These are phyloP conservation scores for Drosophila macrothrix DNA, from an alignment of 2,888 invertebrate species.

Conservation along the genomic window DNA sequence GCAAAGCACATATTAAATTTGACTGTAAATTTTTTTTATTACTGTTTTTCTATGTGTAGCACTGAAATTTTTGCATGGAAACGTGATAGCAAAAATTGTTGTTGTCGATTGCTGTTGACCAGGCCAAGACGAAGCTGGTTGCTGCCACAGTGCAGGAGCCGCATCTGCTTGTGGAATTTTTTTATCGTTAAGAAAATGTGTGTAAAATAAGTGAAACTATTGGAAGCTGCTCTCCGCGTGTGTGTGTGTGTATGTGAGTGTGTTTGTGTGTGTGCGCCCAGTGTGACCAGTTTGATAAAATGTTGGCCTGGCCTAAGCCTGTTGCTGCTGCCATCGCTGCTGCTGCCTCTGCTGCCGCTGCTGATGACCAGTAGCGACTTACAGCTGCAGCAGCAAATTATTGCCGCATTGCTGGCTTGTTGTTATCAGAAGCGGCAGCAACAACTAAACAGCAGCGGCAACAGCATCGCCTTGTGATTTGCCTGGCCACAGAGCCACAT, in stretches of 20 bases:
- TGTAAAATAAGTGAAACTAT: conserved; percentile 79
- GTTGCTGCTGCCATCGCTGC: conserved; percentile 59
- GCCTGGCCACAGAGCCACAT: conserved; percentile 59
- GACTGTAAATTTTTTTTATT: not conserved
- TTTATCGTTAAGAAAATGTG: conserved; percentile 78
- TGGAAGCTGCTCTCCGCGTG: conserved; percentile 58
- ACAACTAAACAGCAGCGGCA: conserved; percentile 25
- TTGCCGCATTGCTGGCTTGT: conserved; percentile 70
- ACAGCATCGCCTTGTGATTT: conserved; percentile 59
- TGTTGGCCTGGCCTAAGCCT: conserved; percentile 75
- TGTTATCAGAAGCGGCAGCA: conserved; percentile 68
- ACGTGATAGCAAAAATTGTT: conserved; percentile 77
- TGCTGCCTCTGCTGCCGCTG: conserved; percentile 41
- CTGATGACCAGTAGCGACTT: conserved; percentile 83
- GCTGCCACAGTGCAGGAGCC: conserved; percentile 46
- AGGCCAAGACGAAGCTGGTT: conserved; percentile 39
- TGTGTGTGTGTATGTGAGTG: conserved; percentile 18
- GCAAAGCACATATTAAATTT: not conserved
- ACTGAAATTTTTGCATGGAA: conserved; percentile 73
- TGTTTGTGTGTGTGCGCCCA: conserved; percentile 37
- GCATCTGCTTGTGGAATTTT: conserved; percentile 79
- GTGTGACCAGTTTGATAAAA: conserved; percentile 78
- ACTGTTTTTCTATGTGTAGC: conserved; percentile 1
- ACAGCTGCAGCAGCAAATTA: conserved; percentile 63
- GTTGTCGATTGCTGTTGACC: conserved; percentile 34